These are phyloP conservation scores for Diabrotica balteata DNA, from an alignment of 2,888 invertebrate species.

Conservation along the genomic window DNA sequence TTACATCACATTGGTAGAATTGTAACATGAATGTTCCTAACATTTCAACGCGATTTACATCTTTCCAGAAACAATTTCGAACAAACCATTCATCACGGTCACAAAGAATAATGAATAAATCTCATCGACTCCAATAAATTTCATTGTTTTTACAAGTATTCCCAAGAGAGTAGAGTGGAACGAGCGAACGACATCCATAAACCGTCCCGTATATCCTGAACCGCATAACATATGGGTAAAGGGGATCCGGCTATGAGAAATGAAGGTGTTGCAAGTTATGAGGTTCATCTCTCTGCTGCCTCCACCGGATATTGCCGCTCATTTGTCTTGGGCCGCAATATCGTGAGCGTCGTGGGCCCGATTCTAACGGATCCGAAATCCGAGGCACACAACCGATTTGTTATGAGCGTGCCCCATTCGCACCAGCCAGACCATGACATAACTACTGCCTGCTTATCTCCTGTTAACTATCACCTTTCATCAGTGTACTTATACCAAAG, in stretches of 20 bases:
- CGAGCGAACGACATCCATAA: slow-evolving; percentile 23
- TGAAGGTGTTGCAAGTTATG: slow-evolving; percentile 58
- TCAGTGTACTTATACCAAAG: not conserved
- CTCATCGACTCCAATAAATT: slow-evolving; percentile 13
- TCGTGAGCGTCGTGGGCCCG: slow-evolving; percentile 47
- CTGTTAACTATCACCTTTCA: slow-evolving; percentile 39
- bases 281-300: slow-evolving; percentile 56
- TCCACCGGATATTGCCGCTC: slow-evolving; percentile 59
- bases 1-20: no score
- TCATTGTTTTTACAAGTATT: slow-evolving; percentile 12
- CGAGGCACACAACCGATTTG: slow-evolving; percentile 52
- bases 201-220: slow-evolving; percentile 20
- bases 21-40: no score
- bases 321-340: slow-evolving; percentile 58
- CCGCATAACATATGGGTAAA: slow-evolving; percentile 48
- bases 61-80: not conserved
- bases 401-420: slow-evolving; percentile 42
- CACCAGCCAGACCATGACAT: slow-evolving; percentile 38
- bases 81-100: not conserved
- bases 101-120: slow-evolving; percentile 14
- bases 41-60: no score
- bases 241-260: slow-evolving; percentile 53
- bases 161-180: not conserved
- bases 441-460: slow-evolving; percentile 39
- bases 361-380: slow-evolving; percentile 53